Evolutionary conservation across 1,140 invertebrate genomes (phyloP).

Genomic region (Bicyclus anynana): DNA sequence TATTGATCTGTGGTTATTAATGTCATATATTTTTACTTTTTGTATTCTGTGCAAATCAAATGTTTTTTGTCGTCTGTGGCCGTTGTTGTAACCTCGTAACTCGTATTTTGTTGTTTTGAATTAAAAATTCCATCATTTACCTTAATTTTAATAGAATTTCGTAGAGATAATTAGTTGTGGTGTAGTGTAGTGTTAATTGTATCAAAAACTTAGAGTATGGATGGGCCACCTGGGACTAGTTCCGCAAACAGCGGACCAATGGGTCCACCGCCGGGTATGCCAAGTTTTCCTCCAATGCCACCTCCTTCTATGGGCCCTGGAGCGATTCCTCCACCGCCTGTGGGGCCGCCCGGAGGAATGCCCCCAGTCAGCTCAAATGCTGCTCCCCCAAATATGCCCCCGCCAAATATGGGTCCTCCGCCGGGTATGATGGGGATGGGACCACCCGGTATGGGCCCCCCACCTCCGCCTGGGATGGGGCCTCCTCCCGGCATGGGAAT

Average conservation of each 20-base stretch:
- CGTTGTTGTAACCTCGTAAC: not conserved
- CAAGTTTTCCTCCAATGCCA: conserved; percentile 60
- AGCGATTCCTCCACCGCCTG: conserved; percentile 41
- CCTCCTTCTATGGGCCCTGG: conserved; percentile 44
- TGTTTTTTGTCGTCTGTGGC: no score
- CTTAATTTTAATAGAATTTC: not conserved
- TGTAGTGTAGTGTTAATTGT: not conserved
- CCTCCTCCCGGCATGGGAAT: conserved; percentile 44
- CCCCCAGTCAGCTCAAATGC: conserved; percentile 40
- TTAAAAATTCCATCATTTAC: not conserved
- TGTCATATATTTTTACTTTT: no score
- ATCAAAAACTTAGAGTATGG: conserved; percentile 34
- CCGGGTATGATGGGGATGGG: conserved; percentile 43
- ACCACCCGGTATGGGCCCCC: conserved; percentile 32
- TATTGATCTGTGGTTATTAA: no score
- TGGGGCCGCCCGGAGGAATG: conserved; percentile 55
- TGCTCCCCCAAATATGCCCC: conserved; percentile 43
- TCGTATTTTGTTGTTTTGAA: not conserved
- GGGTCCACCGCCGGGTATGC: conserved; percentile 61
- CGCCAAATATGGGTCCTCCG: conserved; percentile 49
- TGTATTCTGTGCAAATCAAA: no score
- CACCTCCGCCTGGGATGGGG: conserved; percentile 36
- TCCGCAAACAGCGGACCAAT: conserved; percentile 45
- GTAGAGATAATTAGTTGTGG: not conserved
- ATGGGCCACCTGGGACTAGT: conserved; percentile 57